phyloP scores from a whole-genome alignment of 2,888 invertebrate species.

The Pimpla rufipes region DNA sequence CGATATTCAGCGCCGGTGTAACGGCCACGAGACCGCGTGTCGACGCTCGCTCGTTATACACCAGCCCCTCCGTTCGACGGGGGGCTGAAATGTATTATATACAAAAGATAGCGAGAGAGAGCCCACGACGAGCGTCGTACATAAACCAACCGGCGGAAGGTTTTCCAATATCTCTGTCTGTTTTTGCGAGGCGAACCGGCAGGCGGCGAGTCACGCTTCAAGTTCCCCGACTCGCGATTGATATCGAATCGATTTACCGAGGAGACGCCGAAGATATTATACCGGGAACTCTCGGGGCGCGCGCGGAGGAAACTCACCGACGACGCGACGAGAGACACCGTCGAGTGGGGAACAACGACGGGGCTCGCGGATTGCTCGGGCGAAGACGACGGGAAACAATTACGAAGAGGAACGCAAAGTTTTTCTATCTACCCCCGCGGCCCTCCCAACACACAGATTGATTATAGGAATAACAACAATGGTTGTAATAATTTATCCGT shows the following conservation, averaged over 20 bases:
- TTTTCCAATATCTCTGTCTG: constrained; percentile 21
- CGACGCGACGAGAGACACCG: background rate
- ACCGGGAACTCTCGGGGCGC: background rate
- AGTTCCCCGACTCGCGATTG: constrained; percentile 11
- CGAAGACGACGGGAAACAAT: constrained; percentile 22
- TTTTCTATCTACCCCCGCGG: constrained; percentile 7
- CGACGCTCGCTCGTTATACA: background rate
- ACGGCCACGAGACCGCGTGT: background rate
- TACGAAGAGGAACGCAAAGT: constrained; percentile 13
- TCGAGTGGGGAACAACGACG: background rate
- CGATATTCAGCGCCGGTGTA: background rate
- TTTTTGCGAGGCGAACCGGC: constrained; percentile 6
- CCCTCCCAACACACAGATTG: too few relatives aligned
- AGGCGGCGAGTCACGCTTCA: background rate
- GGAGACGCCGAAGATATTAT: constrained; percentile 17
- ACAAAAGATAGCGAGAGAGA: background rate
- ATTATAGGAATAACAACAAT: constrained; percentile 4
- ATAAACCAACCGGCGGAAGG: background rate
- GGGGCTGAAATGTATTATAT: background rate
- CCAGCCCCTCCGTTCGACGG: background rate
- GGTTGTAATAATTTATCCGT: background rate
- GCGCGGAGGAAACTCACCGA: background rate
- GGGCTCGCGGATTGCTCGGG: background rate
- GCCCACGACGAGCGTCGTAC: background rate
- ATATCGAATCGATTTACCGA: constrained; percentile 26